Evolutionary conservation across 2,888 invertebrate genomes (phyloP), one percentile per base, ranked within the genome.

Genomic region (Anarsia innoxiella): DNA sequence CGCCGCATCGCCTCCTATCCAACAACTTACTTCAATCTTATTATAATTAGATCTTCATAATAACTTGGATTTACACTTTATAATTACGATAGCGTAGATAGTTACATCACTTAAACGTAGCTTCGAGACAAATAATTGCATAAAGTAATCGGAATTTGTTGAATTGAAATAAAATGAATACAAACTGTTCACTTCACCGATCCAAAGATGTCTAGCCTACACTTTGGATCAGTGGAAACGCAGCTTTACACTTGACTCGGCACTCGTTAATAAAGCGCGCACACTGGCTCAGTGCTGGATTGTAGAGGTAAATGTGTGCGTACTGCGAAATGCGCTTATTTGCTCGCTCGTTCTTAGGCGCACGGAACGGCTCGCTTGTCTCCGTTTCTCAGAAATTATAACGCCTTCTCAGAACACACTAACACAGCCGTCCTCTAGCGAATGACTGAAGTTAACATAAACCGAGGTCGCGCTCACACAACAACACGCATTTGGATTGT

Each of bases 321-420:
- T 68, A 65, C 61, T 69, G 70, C 69, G 75, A 76, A 72, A 59
- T 60, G 64, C 68, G 68, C 61, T 72, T 76, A 76, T 77, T 77
- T 76, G 71, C 72, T 70, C 59, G 66, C 58, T 67, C 66, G 67
- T 68, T 73, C 68, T 55, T 60, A 67, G 68, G 68, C 66, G 66
- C 70, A 62, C 61, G 54, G 65, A 71, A 68, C 69, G 67, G 71
- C 65, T 78, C 66, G 72, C 71, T 75, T 80, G 82, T 80, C 80
- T 73, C 72, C 68, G 66, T 61, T 85, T 84, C 80, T 83, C 64
- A 69, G 83, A 86, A 86, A 78, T 74, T 79, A 76, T 83, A 80
- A 83, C 78, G 83, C 82, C 82, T 86, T 86, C 85, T 83, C 65
- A 65, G 86, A 83, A 84, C 71, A 70, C 66, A 75, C 70, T 65